Conservation (phyloP, 2,797 vertebrate genomes). For the Darevskia mixta region DNA sequence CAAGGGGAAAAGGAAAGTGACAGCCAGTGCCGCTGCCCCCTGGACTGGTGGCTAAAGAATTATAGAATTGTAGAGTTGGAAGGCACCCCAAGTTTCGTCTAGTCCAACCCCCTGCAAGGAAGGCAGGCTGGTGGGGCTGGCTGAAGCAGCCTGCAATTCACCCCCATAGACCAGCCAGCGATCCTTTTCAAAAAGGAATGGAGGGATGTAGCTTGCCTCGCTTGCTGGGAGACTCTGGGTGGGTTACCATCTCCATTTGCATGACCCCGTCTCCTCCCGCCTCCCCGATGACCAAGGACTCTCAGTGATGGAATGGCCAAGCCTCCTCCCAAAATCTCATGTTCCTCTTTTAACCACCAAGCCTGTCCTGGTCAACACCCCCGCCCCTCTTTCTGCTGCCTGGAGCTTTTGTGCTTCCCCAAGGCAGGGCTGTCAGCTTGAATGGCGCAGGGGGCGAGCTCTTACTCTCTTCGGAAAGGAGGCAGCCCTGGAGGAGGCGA, state of each 20-base stretch:
- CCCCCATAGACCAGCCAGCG: background rate
- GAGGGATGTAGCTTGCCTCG: background rate
- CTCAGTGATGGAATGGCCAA: no score
- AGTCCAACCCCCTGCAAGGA: no score
- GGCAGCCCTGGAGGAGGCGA: conserved; percentile 18
- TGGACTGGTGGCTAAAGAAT: no score
- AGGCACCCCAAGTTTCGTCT: no score
- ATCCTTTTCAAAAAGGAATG: background rate
- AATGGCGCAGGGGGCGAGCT: background rate
- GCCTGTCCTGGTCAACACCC: background rate
- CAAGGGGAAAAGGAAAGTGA: no score
- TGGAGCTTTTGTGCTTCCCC: conserved; percentile 38
- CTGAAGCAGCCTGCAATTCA: no score
- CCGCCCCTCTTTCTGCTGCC: conserved; percentile 1
- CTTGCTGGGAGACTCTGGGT: background rate
- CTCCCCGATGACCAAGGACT: no score
- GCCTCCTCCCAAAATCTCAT: no score
- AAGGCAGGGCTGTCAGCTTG: conserved; percentile 11
- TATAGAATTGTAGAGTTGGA: no score
- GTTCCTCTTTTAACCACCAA: background rate
- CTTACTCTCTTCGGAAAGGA: background rate
- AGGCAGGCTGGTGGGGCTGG: background rate
- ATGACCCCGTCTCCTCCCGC: no score
- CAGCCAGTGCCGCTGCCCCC: no score
- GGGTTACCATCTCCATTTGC: no score